A percentile compares a stretch with the other conserved stretches of the same genome.
These are phyloP conservation scores for Pseudomyrmex pallidus DNA, from an alignment of 1,140 invertebrate genomes.

Conservation along the genomic window DNA sequence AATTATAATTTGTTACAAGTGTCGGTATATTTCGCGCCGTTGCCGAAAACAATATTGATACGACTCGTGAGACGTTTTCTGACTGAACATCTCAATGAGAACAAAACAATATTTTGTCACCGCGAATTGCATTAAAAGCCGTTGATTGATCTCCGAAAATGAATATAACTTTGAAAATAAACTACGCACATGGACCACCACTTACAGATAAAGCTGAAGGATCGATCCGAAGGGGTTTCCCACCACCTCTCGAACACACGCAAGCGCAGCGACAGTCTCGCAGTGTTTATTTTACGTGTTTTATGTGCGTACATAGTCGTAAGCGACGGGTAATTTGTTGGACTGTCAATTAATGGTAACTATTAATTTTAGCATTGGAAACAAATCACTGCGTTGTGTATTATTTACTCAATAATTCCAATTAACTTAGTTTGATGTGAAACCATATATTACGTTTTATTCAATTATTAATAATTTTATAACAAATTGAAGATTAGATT, in stretches of 20 bases:
- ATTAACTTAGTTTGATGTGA: not conserved
- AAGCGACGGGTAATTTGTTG: constrained; percentile 50
- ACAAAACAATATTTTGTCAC: constrained; percentile 39
- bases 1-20: no score
- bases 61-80: not conserved
- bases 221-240: constrained; percentile 76
- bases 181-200: constrained; percentile 42
- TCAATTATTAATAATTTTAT: constrained; percentile 2
- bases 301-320: constrained; percentile 70
- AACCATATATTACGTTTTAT: not conserved
- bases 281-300: constrained; percentile 79
- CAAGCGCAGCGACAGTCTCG: constrained; percentile 66
- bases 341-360: constrained; percentile 20
- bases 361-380: constrained; percentile 12
- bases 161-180: not conserved
- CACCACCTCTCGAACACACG: constrained; percentile 64
- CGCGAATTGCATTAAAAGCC: constrained; percentile 36
- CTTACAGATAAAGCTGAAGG: constrained; percentile 76
- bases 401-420: constrained; percentile 3
- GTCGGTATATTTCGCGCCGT: no score
- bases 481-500: not conserved
- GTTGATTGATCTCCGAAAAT: constrained; percentile 62
- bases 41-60: not conserved
- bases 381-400: not conserved
- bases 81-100: not conserved